Conservation (phyloP, 2,888 invertebrate genomes). For the Schizotus pectinicornis region DNA sequence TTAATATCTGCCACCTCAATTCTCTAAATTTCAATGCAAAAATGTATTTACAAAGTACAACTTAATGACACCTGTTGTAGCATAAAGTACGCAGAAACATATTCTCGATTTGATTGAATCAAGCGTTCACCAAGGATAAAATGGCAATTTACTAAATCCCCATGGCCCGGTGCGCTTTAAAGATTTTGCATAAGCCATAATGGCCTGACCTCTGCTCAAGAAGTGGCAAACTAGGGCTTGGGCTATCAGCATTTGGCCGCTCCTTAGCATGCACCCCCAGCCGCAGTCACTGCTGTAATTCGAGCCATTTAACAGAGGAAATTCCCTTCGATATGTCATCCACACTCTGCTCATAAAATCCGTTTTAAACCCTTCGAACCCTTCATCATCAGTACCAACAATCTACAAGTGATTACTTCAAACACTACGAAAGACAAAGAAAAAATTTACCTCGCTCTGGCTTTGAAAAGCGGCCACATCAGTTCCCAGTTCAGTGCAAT, state of each 20-base stretch:
- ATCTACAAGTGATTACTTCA: constrained; percentile 32
- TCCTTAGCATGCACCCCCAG: constrained; percentile 90
- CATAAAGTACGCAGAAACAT: too few relatives aligned
- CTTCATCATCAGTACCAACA: constrained; percentile 57
- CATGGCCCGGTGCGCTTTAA: too few relatives aligned
- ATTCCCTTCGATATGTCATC: constrained; percentile 88
- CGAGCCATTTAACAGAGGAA: constrained; percentile 80
- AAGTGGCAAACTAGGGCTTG: constrained; percentile 86
- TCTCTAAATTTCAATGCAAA: too few relatives aligned
- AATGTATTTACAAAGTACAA: too few relatives aligned
- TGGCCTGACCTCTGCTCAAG: constrained; percentile 72
- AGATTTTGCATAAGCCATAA: too few relatives aligned
- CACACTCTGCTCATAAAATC: constrained; percentile 85
- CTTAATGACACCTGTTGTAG: too few relatives aligned
- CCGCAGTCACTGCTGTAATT: constrained; percentile 89
- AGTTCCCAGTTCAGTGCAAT: constrained; percentile 64
- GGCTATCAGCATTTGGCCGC: constrained; percentile 92
- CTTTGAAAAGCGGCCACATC: constrained; percentile 67
- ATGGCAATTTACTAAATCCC: too few relatives aligned
- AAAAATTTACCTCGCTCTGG: constrained; percentile 58
- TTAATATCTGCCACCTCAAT: too few relatives aligned
- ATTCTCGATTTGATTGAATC: too few relatives aligned
- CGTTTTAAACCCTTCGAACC: constrained; percentile 81
- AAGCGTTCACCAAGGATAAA: too few relatives aligned
- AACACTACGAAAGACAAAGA: background rate